Evolutionary conservation across 2,113 vertebrate genomes (phyloP), one percentile per base, ranked within the genome.

Genomic region (Brevimyrus niger): DNA sequence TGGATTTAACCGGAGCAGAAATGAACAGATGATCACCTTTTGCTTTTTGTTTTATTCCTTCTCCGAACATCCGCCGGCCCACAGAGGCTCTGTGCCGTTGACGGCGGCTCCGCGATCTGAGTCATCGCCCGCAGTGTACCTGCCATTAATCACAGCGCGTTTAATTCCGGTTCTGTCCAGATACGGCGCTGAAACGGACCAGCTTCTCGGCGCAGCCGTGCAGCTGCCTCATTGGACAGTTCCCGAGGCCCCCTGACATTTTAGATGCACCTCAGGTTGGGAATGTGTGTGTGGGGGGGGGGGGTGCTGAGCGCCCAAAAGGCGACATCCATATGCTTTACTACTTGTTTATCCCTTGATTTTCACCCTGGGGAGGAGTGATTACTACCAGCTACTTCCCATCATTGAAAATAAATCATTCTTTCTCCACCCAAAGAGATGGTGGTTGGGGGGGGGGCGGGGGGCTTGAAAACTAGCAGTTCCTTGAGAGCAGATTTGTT

Each of bases 401-500:
- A 35, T 87, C 86, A 87, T 35, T 87, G 50, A 87, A 38, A 53
- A 51, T 35, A 27, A 35, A 35, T 61, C 19, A 46, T 53, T 86
- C 46, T 51, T 85, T 86, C 46, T 82, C 9, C 38, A 61, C 19
- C n/a, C 19, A 38, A 10, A 3, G 48, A 55, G 84, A 35, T 50
- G 61, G 61, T n/a, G 55, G 58, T 61, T 23, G 58, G 21, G 58
- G 8, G 10, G 9, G 61, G n/a, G 0, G n/a, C 23, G 55, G 38
- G 6, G 55, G 27, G 58, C 58, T 35, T 90, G 90, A 88, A 92
- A 91, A 86, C 91, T 58, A 13, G 90, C 0, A 89, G 91, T 88
- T 88, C 85, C 83, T 87, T 92, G 88, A 90, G 91, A 92, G 19
- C 65, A 90, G 61, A 89, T 89, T 88, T 89, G 85, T 89, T 89